Evolutionary conservation across 2,888 invertebrate species (phyloP).

Genomic region (Eristalinus aeneus): DNA sequence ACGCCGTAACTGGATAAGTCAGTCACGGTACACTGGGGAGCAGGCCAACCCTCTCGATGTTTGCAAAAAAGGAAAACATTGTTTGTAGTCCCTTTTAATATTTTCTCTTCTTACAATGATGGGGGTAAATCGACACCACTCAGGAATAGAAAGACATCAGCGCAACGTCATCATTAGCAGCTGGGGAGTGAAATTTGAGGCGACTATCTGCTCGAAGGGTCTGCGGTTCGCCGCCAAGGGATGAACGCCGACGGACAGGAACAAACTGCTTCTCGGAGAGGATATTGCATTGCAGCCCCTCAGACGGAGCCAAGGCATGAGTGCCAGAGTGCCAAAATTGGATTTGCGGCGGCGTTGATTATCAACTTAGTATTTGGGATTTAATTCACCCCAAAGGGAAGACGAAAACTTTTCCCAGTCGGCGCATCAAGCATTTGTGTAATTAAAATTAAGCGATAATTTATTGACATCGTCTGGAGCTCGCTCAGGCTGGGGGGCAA

Average conservation of each 20-base stretch:
- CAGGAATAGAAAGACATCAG: conserved; percentile 49
- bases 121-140: conserved; percentile 58
- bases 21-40: background rate
- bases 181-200: conserved; percentile 41
- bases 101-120: background rate
- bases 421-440: conserved; percentile 9
- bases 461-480: conserved; percentile 21
- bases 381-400: background rate
- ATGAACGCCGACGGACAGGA: background rate
- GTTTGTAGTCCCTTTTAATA: background rate
- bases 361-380: background rate
- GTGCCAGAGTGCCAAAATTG: conserved; percentile 37
- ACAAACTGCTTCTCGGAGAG: background rate
- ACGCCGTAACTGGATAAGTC: conserved; percentile 44
- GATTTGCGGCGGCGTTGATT: conserved; percentile 19
- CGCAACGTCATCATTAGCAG: conserved; percentile 32
- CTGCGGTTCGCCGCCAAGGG: conserved; percentile 24
- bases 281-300: background rate
- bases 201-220: conserved; percentile 24
- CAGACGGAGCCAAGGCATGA: conserved; percentile 15
- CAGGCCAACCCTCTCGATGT: background rate
- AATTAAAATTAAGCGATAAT: conserved; percentile 37
- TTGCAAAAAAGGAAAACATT: background rate
- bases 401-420: background rate
- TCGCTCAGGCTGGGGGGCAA: background rate